Conservation (phyloP, 2,113 vertebrate genomes). For the Poicephalus meyeri region DNA sequence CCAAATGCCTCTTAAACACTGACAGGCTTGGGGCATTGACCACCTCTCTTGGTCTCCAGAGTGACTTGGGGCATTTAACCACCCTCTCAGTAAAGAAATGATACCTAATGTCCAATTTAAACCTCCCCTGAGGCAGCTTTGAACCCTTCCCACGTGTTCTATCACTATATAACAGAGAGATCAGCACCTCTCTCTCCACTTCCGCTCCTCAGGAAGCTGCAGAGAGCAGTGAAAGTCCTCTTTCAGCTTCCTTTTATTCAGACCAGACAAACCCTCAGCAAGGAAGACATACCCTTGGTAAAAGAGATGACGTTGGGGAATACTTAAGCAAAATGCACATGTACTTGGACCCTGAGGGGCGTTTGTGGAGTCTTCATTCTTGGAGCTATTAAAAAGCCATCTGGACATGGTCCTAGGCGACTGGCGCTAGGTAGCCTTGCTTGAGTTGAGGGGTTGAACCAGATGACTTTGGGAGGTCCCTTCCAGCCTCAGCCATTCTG, state of each 20-base stretch:
- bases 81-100: background rate
- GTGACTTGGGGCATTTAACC: background rate
- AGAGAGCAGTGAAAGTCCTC: background rate
- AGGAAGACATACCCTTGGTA: background rate
- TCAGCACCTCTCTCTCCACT: background rate
- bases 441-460: background rate
- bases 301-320: background rate
- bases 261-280: background rate
- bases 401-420: too few relatives aligned
- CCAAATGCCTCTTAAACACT: background rate
- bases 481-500: background rate
- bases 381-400: background rate
- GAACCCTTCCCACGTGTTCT: background rate
- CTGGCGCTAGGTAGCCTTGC: background rate
- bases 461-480: background rate
- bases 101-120: background rate
- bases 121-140: background rate
- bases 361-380: background rate
- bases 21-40: background rate
- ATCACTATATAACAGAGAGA: background rate
- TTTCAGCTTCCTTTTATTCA: background rate
- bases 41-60: background rate
- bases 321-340: background rate
- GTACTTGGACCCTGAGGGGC: background rate
- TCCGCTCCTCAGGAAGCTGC: background rate